Conservation (phyloP, 2,113 vertebrate genomes). For the Scomber japonicus region DNA sequence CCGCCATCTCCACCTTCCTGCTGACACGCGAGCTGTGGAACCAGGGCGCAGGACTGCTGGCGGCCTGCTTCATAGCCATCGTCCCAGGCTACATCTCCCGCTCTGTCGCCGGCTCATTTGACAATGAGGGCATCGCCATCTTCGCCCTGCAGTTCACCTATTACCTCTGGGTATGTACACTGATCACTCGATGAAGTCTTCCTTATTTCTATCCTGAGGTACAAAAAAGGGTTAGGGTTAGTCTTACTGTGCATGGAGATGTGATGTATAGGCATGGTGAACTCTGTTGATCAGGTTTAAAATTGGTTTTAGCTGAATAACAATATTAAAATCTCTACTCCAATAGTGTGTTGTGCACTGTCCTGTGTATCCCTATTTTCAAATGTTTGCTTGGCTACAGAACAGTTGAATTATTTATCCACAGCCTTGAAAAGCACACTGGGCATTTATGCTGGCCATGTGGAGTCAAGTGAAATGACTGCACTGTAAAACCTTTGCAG, state of each 20-base stretch:
- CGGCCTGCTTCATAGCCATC: conserved; percentile 99
- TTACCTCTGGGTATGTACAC: conserved; percentile 93
- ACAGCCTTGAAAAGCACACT: conserved; percentile 55
- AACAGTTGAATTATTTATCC: conserved; percentile 71
- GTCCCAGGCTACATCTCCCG: conserved; percentile 99
- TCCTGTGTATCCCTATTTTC: conserved; percentile 32
- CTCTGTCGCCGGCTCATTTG: conserved; percentile 98
- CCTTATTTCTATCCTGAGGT: not conserved
- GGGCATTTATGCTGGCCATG: conserved; percentile 31
- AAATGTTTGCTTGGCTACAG: conserved; percentile 35
- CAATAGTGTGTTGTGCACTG: not conserved
- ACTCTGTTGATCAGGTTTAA: not conserved
- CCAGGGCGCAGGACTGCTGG: conserved; percentile 97
- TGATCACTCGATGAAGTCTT: not conserved
- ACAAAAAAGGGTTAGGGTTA: not conserved
- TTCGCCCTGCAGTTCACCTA: conserved; percentile 99
- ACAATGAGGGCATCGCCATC: conserved; percentile 99
- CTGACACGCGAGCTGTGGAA: conserved; percentile 99
- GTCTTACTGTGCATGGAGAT: not conserved
- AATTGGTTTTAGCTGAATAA: not conserved
- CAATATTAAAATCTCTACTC: not conserved
- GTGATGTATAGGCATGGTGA: not conserved
- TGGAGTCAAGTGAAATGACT: conserved; percentile 32
- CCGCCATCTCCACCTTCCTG: conserved; percentile 97
- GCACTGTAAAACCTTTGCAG: conserved; percentile 53